Conservation (phyloP, 2,888 invertebrate genomes). For the Cetonia aurata region DNA sequence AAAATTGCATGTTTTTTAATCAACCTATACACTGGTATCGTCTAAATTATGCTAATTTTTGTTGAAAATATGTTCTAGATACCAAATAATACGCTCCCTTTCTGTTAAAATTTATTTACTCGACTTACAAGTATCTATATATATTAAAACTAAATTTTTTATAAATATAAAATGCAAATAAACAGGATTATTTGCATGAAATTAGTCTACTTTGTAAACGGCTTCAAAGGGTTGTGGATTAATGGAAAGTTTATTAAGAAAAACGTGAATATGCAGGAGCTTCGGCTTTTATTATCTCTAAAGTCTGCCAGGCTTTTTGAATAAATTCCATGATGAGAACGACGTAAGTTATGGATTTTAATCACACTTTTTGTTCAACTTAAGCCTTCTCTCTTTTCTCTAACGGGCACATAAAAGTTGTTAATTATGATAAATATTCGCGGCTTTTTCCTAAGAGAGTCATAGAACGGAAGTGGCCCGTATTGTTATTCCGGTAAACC, state of each 20-base stretch:
- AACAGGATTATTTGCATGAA: no score
- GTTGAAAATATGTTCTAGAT: no score
- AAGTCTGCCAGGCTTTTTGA: slow-evolving; percentile 13
- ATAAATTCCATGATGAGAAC: slow-evolving; percentile 46
- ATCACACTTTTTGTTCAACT: slow-evolving; percentile 47
- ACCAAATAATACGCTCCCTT: no score
- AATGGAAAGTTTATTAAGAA: slow-evolving; percentile 13
- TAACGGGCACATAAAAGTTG: slow-evolving; percentile 66
- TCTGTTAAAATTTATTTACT: no score
- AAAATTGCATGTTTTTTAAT: no score
- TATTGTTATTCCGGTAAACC: slow-evolving; percentile 64
- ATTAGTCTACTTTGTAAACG: no score
- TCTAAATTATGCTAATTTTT: no score
- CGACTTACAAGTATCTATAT: no score
- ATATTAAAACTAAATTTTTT: no score
- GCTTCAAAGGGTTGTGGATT: not conserved
- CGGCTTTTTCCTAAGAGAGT: slow-evolving; percentile 68
- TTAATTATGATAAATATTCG: slow-evolving; percentile 69
- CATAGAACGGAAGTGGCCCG: slow-evolving; percentile 65
- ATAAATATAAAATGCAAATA: no score
- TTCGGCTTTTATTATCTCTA: slow-evolving; percentile 4
- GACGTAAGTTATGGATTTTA: slow-evolving; percentile 46
- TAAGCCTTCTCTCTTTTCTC: slow-evolving; percentile 61
- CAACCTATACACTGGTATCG: no score
- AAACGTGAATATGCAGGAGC: slow-evolving; percentile 19